Conservation (phyloP, 2,888 invertebrate genomes). For the Druceiella hillmani region DNA sequence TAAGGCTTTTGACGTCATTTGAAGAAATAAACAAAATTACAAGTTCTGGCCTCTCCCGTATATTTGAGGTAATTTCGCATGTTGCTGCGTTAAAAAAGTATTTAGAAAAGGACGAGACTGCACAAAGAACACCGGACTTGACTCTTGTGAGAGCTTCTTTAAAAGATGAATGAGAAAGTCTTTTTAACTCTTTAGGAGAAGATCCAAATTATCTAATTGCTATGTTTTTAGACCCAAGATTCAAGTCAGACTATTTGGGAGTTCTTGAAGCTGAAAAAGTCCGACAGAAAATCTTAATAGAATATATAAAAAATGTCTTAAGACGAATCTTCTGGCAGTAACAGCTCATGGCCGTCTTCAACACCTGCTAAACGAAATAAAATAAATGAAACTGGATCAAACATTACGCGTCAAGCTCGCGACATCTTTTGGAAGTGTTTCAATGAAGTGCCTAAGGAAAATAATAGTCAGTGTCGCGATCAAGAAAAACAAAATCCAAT, state of each 20-base stretch:
- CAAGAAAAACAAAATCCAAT: too few relatives aligned
- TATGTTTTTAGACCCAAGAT: constrained; percentile 19
- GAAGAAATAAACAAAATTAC: too few relatives aligned
- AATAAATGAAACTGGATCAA: not conserved
- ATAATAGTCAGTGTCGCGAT: too few relatives aligned
- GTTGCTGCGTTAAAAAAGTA: too few relatives aligned
- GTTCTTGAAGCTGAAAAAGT: constrained; percentile 8
- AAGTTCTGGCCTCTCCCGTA: too few relatives aligned
- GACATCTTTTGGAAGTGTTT: too few relatives aligned
- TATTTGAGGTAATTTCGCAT: constrained; percentile 1
- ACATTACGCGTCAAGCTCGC: not conserved
- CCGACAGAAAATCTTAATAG: constrained; percentile 12
- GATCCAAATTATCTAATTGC: constrained; percentile 20
- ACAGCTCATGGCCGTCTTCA: constrained; percentile 9
- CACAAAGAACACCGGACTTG: constrained; percentile 7
- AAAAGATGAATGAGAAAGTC: constrained; percentile 20
- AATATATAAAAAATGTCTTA: constrained; percentile 15
- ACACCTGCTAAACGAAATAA: constrained; percentile 10
- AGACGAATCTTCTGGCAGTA: constrained; percentile 11
- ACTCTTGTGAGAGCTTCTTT: constrained; percentile 13
- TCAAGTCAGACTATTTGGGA: constrained; percentile 16
- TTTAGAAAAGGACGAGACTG: constrained; percentile 9
- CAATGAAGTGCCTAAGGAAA: too few relatives aligned
- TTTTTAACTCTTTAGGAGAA: constrained; percentile 20
- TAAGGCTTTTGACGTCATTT: too few relatives aligned